Evolutionary conservation across 2,888 invertebrate species (phyloP), one percentile per base, ranked within the genome.

Genomic region (Crocallis elinguaria): DNA sequence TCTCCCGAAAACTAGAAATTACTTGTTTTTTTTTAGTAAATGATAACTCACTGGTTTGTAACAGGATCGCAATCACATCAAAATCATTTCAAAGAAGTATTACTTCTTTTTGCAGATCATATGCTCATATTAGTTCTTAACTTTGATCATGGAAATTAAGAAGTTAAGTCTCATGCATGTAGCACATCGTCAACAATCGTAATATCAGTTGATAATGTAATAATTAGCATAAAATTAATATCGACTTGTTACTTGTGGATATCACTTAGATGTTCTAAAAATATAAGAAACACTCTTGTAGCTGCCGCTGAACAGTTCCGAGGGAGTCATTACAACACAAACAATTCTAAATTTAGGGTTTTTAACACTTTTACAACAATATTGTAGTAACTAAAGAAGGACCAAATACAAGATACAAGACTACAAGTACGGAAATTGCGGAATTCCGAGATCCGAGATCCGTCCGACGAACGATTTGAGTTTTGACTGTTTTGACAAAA

Each of bases 211-310:
- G 14, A 58, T 44, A 59, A 60, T 53, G 49, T 49, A 37, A 27
- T 66, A 71, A 71, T 70, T 70, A 68, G 45, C 37, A 60, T 51
- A 30, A 49, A 62, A 52, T 42, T 42, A 42, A 50, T 60, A 49
- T 56, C 46, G 53, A 63, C 56, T 68, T 55, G 13, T 48, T 50
- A 61, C 54, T 52, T 49, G 49, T 19, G 37, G 13, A 13, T 27
- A 42, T 16, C 41, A 36, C 39, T 35, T 13, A 2, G 13, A 19
- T 13, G 12, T 30, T 13, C 3, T n/a, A 17, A 19, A 13, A 21
- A 8, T 21, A 23, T 4, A 38, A 25, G n/a, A 17, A 1, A 4
- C 35, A 36, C 13, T 9, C 25, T 25, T 23, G n/a, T 16, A 29
- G 5, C 4, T 25, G 11, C 13, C 13, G 29, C 17, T 36, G 19